Evolutionary conservation across 1,140 invertebrate genomes (phyloP).

Genomic region (Notospermus geniculatus): DNA sequence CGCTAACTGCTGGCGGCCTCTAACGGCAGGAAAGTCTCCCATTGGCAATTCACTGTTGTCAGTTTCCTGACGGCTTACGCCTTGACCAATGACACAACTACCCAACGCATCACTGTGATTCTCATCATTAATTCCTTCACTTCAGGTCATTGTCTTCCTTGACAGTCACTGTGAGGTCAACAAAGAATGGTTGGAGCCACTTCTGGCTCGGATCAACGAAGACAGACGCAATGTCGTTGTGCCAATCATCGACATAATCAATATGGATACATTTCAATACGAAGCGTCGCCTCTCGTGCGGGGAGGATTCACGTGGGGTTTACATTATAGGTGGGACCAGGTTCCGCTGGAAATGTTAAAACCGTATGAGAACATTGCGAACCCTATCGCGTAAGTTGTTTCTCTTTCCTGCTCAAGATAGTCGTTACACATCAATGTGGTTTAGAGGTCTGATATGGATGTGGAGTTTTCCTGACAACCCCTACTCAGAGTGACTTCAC

Average conservation of each 20-base stretch:
- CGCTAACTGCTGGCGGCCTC: no score
- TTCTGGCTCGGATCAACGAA: slow-evolving; percentile 86
- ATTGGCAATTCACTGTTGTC: no score
- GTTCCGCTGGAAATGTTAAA: slow-evolving; percentile 27
- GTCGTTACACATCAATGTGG: no score
- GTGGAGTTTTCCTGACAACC: no score
- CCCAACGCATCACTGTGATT: background rate
- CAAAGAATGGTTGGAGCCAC: slow-evolving; percentile 90
- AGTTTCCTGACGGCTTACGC: background rate
- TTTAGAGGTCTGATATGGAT: slow-evolving; percentile 49
- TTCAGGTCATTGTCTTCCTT: slow-evolving; percentile 92
- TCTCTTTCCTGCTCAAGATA: no score
- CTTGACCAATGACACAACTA: background rate
- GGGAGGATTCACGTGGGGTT: slow-evolving; percentile 52
- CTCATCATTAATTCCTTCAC: slow-evolving; percentile 5
- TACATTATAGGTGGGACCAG: slow-evolving; percentile 52
- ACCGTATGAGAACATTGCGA: slow-evolving; percentile 13
- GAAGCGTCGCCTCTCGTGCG: slow-evolving; percentile 36
- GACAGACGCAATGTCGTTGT: slow-evolving; percentile 78
- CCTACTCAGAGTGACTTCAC: no score
- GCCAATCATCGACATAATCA: slow-evolving; percentile 94
- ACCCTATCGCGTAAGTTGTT: slow-evolving; percentile 40
- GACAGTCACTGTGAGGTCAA: slow-evolving; percentile 98
- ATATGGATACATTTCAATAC: slow-evolving; percentile 77
- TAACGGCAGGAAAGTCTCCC: no score